These are phyloP conservation scores for Caenorhabditis imperialis DNA, from an alignment of 2,888 invertebrate genomes.

Conservation along the genomic window DNA sequence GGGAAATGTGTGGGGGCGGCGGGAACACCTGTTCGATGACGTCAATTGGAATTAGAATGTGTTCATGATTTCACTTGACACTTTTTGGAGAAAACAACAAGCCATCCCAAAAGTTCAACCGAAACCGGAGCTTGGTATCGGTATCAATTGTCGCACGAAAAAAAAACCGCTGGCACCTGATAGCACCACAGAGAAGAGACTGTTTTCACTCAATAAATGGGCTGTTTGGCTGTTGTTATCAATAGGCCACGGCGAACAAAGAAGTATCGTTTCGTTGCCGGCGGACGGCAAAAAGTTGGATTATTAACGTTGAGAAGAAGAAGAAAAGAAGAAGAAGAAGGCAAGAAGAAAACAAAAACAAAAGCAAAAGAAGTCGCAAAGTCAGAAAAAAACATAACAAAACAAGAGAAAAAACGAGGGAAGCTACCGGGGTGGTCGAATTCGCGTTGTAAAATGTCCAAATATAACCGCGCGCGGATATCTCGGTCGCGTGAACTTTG, in stretches of 20 bases:
- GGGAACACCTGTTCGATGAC: slow-evolving; percentile 15
- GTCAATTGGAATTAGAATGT: slow-evolving; percentile 7
- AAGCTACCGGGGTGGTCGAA: no score
- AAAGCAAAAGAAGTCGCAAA: no score
- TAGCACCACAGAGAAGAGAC: no score
- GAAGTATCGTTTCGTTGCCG: no score
- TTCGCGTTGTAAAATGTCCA: background rate
- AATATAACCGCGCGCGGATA: slow-evolving; percentile 15
- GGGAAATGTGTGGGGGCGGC: background rate
- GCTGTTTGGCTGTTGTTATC: no score
- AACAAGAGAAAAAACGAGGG: no score
- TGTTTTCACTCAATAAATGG: no score
- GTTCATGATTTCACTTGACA: slow-evolving; percentile 5
- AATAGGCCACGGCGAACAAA: no score
- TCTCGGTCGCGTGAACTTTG: slow-evolving; percentile 46
- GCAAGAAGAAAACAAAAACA: background rate
- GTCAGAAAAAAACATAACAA: no score
- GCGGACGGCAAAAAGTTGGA: background rate
- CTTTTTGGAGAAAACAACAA: slow-evolving; percentile 5
- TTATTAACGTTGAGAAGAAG: background rate
- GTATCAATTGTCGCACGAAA: no score
- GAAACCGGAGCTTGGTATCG: no score
- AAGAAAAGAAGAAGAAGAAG: background rate
- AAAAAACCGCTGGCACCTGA: no score
- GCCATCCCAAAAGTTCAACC: background rate